These are phyloP conservation scores for Indicator maculatus DNA, from an alignment of 2,113 vertebrate species.

Conservation along the genomic window DNA sequence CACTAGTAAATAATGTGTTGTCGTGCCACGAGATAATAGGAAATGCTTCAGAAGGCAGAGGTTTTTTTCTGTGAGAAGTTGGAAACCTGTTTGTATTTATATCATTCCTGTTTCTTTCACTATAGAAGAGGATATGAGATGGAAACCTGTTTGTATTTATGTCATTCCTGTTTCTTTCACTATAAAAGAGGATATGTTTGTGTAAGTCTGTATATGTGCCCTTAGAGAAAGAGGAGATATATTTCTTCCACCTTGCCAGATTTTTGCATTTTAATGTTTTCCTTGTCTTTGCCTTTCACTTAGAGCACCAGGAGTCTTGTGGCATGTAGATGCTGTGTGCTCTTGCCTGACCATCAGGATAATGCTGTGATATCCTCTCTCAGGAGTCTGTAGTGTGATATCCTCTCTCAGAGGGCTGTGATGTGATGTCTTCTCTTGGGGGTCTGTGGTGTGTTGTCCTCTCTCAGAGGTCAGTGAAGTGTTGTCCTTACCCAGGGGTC, in stretches of 20 bases:
- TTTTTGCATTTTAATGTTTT: neutral
- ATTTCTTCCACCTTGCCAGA: neutral
- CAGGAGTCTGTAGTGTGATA: neutral
- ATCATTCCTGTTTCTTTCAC: neutral
- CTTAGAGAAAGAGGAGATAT: neutral
- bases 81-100: neutral
- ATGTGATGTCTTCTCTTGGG: no score
- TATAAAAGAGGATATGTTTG: neutral
- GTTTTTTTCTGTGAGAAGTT: neutral
- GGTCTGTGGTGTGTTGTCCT: no score
- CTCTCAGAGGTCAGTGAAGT: no score
- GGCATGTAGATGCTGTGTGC: neutral
- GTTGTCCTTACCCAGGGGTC: no score
- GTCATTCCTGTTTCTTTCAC: neutral
- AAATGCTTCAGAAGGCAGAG: neutral
- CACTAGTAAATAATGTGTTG: neutral
- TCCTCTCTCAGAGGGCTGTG: neutral
- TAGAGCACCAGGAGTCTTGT: neutral
- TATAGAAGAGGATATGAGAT: neutral
- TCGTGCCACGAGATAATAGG: neutral
- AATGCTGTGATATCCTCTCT: neutral
- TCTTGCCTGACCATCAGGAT: neutral
- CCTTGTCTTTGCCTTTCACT: neutral
- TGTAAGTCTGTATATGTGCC: neutral
- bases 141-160: neutral